A percentile compares a stretch with the other conserved stretches of the same genome.
Conservation (phyloP, 1,140 invertebrate species). For the Heliconius eleuchia region DNA sequence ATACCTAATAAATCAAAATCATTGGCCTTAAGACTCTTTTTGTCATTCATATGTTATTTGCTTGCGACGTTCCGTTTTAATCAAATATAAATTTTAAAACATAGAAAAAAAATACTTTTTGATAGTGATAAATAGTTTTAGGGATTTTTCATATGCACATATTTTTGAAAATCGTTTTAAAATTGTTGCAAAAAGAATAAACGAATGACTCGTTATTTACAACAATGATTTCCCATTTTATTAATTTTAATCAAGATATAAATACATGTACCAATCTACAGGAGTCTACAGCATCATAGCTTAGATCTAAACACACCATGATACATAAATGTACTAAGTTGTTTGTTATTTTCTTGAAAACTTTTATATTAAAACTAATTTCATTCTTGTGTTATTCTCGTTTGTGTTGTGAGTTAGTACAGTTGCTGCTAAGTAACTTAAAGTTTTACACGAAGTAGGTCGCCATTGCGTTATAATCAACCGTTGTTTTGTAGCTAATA, state of each 20-base stretch:
- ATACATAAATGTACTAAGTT: not conserved
- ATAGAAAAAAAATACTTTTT: too few species aligned
- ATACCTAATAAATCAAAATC: too few species aligned
- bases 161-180: too few species aligned
- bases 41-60: too few species aligned
- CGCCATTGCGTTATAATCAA: conserved; percentile 8
- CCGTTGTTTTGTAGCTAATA: not conserved
- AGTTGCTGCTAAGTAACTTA: conserved; percentile 29
- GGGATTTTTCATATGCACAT: too few species aligned
- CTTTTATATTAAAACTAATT: conserved; percentile 8
- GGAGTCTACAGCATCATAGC: not conserved
- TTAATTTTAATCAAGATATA: not conserved
- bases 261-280: not conserved
- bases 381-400: conserved; percentile 12
- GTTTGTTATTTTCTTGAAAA: not conserved
- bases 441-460: conserved; percentile 26
- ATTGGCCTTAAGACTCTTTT: too few species aligned
- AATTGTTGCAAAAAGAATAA: too few species aligned
- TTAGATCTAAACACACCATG: not conserved
- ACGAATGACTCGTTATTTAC: too few species aligned
- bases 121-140: too few species aligned
- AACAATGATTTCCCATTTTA: not conserved
- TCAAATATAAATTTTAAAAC: too few species aligned
- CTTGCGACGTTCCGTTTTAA: too few species aligned
- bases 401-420: conserved; percentile 20